Conservation (phyloP, 2,113 vertebrate species). For the Rattus norvegicus region GRCr8 NC_086032.1:66953001-66953500, state of each 20-base stretch:
- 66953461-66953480: neutral
- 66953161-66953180: neutral
- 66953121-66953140: neutral
- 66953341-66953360: neutral
- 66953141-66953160: neutral
- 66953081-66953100: neutral
- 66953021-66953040: neutral
- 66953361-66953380: neutral
- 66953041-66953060: neutral
- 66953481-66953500: neutral
- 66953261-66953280: neutral
- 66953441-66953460: neutral
- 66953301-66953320: neutral
- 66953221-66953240: neutral
- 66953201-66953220: neutral
- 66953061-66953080: neutral
- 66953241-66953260: neutral
- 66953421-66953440: neutral
- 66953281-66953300: neutral
- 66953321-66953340: neutral
- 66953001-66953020: neutral
- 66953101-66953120: neutral
- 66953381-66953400: neutral
- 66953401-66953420: neutral
- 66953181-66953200: neutral